Evolutionary conservation across 2,113 vertebrate species (phyloP), one percentile per base, ranked within the genome.

Genomic region (Scophthalmus maximus): DNA sequence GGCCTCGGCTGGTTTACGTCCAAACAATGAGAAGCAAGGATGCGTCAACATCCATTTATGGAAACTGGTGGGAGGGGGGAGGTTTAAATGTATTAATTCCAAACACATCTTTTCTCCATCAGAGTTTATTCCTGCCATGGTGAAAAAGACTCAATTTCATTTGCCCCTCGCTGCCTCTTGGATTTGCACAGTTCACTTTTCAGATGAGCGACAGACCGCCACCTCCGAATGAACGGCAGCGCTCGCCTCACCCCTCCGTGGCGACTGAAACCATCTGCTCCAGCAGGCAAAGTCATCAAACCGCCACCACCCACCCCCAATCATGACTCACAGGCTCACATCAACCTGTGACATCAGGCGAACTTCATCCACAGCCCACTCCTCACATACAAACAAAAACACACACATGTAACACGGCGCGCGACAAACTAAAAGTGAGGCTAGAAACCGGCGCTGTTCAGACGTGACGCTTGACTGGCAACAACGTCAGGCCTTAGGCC

Each of bases 401-500:
- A 20, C 9, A 6, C 32, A 22, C 40, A 56, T 0, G 7, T 27
- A 44, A 50, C 26, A 17, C 32, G 1, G 5, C 14, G 47, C 44
- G 38, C 2, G 1, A 26, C 23, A 44, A 52, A 55, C 14, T 8
- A 11, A 17, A 30, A 26, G 32, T 30, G 58, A 22, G 26, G 14
- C n/a, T n/a, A n/a, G n/a, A n/a, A 56, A 63, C 18, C 20, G 18
- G 27, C 6, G 27, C 42, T 23, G 30, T 38, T 68, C 34, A 5
- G 17, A 29, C n/a, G 11, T 78, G 61, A 71, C n/a, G 36, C 44
- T 70, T 51, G 15, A 32, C 60, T 64, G 20, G 71, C 36, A 62
- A 55, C 81, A 75, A 79, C 81, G 81, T 87, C 83, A 85, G 86
- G 82, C 73, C 61, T 42, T 20, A 51, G 77, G 61, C 64, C 51